Base-by-base conservation (phyloP, 2,797 vertebrate genomes). In the Melanotaenia nigrans region DNA sequence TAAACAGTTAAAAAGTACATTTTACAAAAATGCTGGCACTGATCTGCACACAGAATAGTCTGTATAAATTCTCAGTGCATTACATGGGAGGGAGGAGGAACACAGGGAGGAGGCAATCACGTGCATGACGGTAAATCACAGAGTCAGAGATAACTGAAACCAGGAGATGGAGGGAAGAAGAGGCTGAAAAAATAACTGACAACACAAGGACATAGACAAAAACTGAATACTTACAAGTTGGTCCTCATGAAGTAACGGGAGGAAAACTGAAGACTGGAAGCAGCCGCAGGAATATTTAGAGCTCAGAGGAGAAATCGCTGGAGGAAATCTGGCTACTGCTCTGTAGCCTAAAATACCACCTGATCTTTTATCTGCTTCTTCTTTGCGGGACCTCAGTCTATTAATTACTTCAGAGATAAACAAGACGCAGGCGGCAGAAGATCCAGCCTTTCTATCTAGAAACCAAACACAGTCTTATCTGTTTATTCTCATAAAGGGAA, bases 251-350 rank as follows among this genome's bases (percentile, higher is more conserved):
- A 45, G 14, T 42, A 49, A n/a, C 51, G 63, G 56, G 14, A 53
- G 64, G 11, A 66, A 54, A 40, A 33, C 40, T 65, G 42, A 24
- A 68, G 54, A 47, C 3, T 22, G 25, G 47, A 20, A 5, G 38
- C 3, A 65, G 64, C 47, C 4, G 0, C 3, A 25, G 24, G n/a
- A 42, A 30, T 49, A 35, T 14, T 33, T 1, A 66, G 13, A 68
- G 11, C 22, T 24, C 49, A 4, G 71, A 33, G 1, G 40, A 64
- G 5, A 25, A n/a, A 35, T 33, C 20, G 3, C 45, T 36, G 3
- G n/a, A 68, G 55, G 45, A 73, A 51, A 28, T 59, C 71, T 55
- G 47, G 51, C 61, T 45, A 3, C 45, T 36, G 9, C n/a, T 53
- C 6, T 65, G n/a, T 30, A 36, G 40, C n/a, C 9, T 6, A 13